Percentiles rank a stretch among this genome's conserved stretches.
Conservation (phyloP, 2,888 invertebrate genomes). For the Ormyrus labotus region DNA sequence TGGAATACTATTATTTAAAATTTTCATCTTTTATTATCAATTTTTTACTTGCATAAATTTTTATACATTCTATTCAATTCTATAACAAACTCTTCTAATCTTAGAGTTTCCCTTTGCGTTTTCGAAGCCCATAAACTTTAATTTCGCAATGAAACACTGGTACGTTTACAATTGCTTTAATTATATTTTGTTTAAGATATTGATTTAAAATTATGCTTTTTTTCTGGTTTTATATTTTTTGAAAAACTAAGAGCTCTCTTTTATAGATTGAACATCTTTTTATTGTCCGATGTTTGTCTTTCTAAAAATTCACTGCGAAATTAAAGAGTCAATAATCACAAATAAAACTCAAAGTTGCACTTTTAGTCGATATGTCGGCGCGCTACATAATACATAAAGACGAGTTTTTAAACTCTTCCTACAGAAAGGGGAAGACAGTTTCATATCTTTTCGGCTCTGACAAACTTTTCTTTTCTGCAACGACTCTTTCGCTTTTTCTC, state of each 20-base stretch:
- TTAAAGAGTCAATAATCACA: constrained; percentile 39
- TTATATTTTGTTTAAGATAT: constrained; percentile 38
- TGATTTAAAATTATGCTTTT: constrained; percentile 41
- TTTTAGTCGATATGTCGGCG: constrained; percentile 53
- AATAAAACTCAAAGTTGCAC: constrained; percentile 41
- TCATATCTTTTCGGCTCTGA: constrained; percentile 24
- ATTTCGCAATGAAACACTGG: constrained; percentile 50
- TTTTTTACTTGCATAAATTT: constrained; percentile 44
- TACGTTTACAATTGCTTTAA: constrained; percentile 23
- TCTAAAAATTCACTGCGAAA: constrained; percentile 41
- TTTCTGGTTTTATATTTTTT: constrained; percentile 27
- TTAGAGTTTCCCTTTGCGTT: constrained; percentile 40
- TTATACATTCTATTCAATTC: constrained; percentile 58
- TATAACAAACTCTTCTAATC: constrained; percentile 51
- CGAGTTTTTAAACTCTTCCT: constrained; percentile 46
- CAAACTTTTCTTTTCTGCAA: constrained; percentile 35
- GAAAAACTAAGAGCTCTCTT: constrained; percentile 45
- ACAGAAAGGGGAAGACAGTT: constrained; percentile 50
- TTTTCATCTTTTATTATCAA: constrained; percentile 51
- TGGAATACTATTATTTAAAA: constrained; percentile 51
- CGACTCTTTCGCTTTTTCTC: constrained; percentile 25
- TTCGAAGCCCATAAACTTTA: constrained; percentile 45
- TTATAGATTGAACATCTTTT: constrained; percentile 34
- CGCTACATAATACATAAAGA: constrained; percentile 28
- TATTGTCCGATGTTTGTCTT: constrained; percentile 46